phyloP scores from a whole-genome alignment of 2,113 vertebrate species.

The Okapia johnstoni region DNA sequence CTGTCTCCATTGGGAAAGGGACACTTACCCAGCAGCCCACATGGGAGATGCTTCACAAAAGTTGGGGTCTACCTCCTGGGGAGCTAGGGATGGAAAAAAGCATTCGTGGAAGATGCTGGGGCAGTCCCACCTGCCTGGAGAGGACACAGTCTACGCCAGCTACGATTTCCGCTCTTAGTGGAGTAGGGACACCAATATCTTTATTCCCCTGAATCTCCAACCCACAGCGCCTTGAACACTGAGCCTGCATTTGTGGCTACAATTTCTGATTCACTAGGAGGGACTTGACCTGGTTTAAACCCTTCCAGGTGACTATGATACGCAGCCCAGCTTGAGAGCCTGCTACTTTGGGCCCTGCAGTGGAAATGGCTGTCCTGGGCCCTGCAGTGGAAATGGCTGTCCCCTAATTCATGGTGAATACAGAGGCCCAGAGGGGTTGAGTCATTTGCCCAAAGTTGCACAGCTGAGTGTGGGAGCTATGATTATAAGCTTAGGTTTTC shows the following conservation, averaged over 20 bases:
- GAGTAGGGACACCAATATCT: accelerated
- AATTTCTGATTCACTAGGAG: background rate
- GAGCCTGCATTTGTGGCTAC: too few species aligned
- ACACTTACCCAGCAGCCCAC: background rate
- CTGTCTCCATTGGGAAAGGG: background rate
- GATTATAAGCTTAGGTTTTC: background rate
- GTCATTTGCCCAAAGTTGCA: background rate
- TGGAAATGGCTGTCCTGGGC: background rate
- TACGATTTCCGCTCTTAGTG: accelerated
- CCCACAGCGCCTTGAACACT: background rate
- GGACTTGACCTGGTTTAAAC: background rate
- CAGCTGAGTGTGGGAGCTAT: background rate
- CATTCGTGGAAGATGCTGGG: background rate
- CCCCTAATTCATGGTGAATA: background rate
- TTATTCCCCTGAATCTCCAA: background rate
- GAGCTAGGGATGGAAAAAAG: background rate
- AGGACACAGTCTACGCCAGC: accelerated
- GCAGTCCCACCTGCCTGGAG: background rate
- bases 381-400: background rate
- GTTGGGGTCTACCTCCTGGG: background rate
- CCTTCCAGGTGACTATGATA: accelerated
- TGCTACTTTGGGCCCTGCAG: accelerated
- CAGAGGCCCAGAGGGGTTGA: background rate
- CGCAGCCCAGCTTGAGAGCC: background rate
- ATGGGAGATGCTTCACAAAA: background rate